Evolutionary conservation across 2,113 vertebrate genomes (phyloP).

Genomic region (Sardina pilchardus): DNA sequence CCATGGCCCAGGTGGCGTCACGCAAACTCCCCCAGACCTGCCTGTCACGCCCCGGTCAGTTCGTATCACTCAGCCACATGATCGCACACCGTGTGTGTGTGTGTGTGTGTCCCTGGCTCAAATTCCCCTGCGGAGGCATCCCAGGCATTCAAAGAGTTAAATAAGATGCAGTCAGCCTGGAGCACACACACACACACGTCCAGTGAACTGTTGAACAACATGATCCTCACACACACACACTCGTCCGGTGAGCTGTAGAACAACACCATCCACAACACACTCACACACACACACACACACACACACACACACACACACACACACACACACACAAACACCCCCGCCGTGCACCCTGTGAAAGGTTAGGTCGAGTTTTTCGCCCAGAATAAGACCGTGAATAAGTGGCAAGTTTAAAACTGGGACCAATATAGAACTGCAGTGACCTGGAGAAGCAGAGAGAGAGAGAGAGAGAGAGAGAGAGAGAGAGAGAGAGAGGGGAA

Average conservation of each 20-base stretch:
- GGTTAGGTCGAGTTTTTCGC: not conserved
- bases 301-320: not conserved
- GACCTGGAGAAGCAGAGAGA: not conserved
- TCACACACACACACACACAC: slow-evolving; percentile 3
- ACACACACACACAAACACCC: not conserved
- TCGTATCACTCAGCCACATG: not conserved
- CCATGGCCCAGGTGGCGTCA: not conserved
- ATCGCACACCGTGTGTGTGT: too few species aligned
- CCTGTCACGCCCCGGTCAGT: not conserved
- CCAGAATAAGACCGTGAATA: not conserved
- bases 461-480: not conserved
- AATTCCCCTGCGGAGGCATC: not conserved
- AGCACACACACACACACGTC: not conserved
- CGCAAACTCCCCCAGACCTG: not conserved
- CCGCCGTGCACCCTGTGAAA: not conserved
- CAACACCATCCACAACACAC: not conserved
- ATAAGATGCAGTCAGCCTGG: not conserved
- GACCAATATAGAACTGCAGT: not conserved
- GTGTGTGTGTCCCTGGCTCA: not conserved
- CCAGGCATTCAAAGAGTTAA: not conserved
- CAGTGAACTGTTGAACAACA: too few species aligned
- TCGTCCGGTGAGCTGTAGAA: not conserved
- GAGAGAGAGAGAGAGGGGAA: not conserved
- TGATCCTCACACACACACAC: not conserved
- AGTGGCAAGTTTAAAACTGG: not conserved